Base-by-base conservation (phyloP, 1,140 invertebrate genomes). In the Philotrypesis tridentata region DNA sequence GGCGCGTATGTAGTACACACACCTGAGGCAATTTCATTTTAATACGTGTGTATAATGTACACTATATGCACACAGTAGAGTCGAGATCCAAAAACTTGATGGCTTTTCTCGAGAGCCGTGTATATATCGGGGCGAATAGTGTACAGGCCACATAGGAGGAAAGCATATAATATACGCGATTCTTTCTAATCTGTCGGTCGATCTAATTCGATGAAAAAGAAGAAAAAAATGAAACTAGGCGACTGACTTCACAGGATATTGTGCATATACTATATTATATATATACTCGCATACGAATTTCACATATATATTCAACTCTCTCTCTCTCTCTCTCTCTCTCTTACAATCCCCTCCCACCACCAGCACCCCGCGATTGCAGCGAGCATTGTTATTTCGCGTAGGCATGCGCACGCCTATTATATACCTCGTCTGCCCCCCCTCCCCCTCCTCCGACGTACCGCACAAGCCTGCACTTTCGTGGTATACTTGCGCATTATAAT, bases 401-500 rank as follows among this genome's bases (percentile, higher is more conserved):
- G n/a, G n/a, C 48, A 14, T 43, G 12, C 40, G 40, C 40, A 17
- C 21, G 33, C 33, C 33, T 37, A 9, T 37, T 37, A 37, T 9
- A 3, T 37, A 5, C 9, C 33, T 9, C 4, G 9, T 37, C 3
- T 9, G 33, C 33, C 3, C 33, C 3, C 33, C 4, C 33, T 3
- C 9, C 4, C 33, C 3, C 9, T 37, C 33, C 4, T 37, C 33
- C 9, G 33, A 9, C 33, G 33, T 37, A 37, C 9, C 14, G 0
- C 55, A 63, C 55, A 63, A 29, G 23, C 74, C 60, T 61, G 60
- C 73, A 55, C 71, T 73, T 21, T 6, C 21, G 21, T 37, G 23
- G n/a, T 73, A 75, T 61, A 63, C 31, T 12, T 29, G 60, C 48
- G 40, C 61, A 76, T 76, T 65, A 76, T 76, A 48, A 33, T 76